Evolutionary conservation across 1,140 invertebrate species (phyloP), one percentile per base, ranked within the genome.

Genomic region (Aphelenchoides besseyi): DNA sequence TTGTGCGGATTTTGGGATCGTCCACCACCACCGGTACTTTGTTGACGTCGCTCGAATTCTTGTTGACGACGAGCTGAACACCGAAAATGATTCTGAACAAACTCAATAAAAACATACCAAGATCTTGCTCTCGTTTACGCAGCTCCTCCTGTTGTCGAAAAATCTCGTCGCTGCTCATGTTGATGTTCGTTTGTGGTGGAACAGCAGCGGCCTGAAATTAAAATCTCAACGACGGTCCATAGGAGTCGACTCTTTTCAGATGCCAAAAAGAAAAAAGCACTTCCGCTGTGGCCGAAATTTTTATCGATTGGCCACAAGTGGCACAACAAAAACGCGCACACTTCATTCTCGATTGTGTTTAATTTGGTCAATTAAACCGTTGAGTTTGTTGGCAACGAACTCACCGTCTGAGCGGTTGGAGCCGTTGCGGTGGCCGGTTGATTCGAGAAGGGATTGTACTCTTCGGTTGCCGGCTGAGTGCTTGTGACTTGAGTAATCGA

Each of bases 1-100:
- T 99, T 99, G 85, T 98, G 96, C 82, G 91, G 89, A 26, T 81
- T 71, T 18, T 68, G 53, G 9, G 59, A 52, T 23, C 72, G 68
- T 32, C 37, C 69, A 16, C 62, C 61, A 30, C 70, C 71, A 33
- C 53, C 63, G 32, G 52, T 33, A 23, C 68, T n/a, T 71, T 52
- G 28, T 33, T 81, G 73, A 29, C 75, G 68, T 68, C 74, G 75
- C 32, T 82, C 82, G 23, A 82, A 74, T 70, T 82, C 81, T 61
- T 84, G 75, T 61, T 83, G 81, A 12, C 82, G 64, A n/a, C 83
- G n/a, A n/a, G 75, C 23, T 74, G 69, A 8, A n/a, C n/a, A n/a
- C n/a, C n/a, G n/a, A n/a, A n/a, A n/a, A n/a, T n/a, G n/a, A n/a
- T n/a, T n/a, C n/a, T n/a, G n/a, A n/a, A n/a, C n/a, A n/a, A n/a